phyloP scores from a whole-genome alignment of 2,113 vertebrate species.

The Megaleporinus macrocephalus region DNA sequence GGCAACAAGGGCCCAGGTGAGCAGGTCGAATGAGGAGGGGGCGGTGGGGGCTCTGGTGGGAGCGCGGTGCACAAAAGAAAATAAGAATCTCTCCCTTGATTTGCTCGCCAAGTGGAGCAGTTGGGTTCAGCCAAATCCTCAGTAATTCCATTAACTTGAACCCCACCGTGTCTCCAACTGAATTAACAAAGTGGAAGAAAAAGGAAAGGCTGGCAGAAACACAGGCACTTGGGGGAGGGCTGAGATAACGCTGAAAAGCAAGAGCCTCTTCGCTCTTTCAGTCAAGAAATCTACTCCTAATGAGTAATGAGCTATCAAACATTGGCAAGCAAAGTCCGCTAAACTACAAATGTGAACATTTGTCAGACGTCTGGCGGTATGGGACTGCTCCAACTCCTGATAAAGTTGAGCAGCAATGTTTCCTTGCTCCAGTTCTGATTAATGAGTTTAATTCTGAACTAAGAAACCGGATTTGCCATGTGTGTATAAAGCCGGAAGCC shows the following conservation, averaged over 20 bases:
- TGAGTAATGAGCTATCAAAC: conserved; percentile 38
- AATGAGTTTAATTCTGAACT: not conserved
- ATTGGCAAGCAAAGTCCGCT: conserved; percentile 7
- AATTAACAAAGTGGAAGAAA: conserved; percentile 52
- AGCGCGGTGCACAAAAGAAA: conserved; percentile 41
- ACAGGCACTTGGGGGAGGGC: conserved; percentile 31
- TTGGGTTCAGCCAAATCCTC: conserved; percentile 54
- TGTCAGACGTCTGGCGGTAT: not conserved
- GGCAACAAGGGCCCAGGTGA: conserved; percentile 48
- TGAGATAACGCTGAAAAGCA: conserved; percentile 33
- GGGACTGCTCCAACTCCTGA: not conserved
- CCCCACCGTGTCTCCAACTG: conserved; percentile 44
- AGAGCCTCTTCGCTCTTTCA: conserved; percentile 26
- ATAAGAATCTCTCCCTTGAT: conserved; percentile 51
- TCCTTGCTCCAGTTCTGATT: not conserved
- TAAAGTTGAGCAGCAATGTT: not conserved
- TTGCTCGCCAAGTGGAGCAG: conserved; percentile 51
- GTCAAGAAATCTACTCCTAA: conserved; percentile 34
- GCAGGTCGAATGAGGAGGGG: conserved; percentile 34
- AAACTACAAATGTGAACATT: conserved; percentile 13
- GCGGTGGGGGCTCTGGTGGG: conserved; percentile 16
- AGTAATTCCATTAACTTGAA: conserved; percentile 62
- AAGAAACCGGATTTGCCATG: not conserved
- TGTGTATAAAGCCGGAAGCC: not conserved
- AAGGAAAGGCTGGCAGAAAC: conserved; percentile 46